phyloP scores from a whole-genome alignment of 2,113 vertebrate species.

The Sturnira hondurensis region DNA sequence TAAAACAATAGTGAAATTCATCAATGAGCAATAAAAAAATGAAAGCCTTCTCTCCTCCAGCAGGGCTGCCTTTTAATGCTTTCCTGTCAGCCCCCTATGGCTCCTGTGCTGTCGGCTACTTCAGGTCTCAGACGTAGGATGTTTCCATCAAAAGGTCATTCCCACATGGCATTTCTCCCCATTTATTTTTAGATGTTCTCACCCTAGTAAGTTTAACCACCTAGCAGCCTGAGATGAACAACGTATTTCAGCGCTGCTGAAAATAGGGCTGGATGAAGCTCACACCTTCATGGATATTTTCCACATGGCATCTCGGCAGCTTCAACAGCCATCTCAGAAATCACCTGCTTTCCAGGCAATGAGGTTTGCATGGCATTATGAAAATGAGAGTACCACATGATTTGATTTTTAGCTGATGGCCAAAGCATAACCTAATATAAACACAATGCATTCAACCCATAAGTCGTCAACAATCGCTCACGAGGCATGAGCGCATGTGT shows the following conservation, averaged over 20 bases:
- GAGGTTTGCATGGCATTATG: neutral
- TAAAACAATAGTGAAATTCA: constrained; percentile 55
- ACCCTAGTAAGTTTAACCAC: constrained; percentile 61
- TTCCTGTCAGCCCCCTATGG: constrained; percentile 53
- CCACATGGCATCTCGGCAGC: neutral
- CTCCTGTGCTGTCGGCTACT: constrained; percentile 19
- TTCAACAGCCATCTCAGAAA: neutral
- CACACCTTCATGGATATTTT: neutral
- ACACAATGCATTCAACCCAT: neutral
- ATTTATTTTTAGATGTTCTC: constrained; percentile 67
- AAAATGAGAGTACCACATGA: neutral
- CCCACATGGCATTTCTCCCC: constrained; percentile 26
- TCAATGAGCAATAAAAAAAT: constrained; percentile 64
- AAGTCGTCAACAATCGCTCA: neutral
- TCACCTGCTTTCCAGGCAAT: neutral
- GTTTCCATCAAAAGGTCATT: constrained; percentile 69
- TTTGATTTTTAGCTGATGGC: neutral
- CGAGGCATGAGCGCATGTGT: rapidly evolving
- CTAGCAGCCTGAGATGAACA: constrained; percentile 10
- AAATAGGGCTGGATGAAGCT: neutral
- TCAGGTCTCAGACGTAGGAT: constrained; percentile 47
- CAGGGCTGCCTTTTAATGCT: constrained; percentile 65
- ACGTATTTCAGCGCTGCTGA: constrained; percentile 35
- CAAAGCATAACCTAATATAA: neutral
- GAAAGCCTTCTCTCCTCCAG: constrained; percentile 55